phyloP scores from a whole-genome alignment of 2,797 vertebrate genomes.

The Anas bahamensis region DNA sequence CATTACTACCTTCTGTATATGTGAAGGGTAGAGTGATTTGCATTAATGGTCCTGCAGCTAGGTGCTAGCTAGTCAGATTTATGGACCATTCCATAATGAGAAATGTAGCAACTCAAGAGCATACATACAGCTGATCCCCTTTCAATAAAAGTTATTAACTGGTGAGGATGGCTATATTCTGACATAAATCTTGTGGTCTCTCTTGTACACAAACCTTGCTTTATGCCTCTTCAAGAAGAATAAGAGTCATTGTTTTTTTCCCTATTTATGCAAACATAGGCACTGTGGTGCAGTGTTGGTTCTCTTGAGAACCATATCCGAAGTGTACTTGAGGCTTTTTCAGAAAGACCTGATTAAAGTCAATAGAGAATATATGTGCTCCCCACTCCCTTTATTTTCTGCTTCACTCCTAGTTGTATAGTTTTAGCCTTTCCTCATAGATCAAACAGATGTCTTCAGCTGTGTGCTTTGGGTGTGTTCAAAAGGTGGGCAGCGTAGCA shows the following conservation, averaged over 20 bases:
- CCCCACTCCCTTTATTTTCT: not conserved
- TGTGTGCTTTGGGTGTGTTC: not conserved
- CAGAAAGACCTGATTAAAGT: not conserved
- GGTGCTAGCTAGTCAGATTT: not conserved
- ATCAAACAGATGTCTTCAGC: not conserved
- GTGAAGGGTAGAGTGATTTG: not conserved
- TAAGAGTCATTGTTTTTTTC: not conserved
- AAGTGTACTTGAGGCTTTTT: not conserved
- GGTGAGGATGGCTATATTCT: not conserved
- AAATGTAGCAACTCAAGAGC: not conserved
- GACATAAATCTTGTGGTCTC: not conserved
- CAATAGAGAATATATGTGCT: not conserved
- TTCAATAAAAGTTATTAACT: not conserved
- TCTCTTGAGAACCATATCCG: not conserved
- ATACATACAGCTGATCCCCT: not conserved
- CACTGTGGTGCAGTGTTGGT: not conserved
- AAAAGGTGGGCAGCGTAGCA: not conserved
- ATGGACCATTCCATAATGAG: not conserved
- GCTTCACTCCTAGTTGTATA: not conserved
- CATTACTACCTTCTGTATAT: too few relatives aligned
- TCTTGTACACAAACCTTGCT: not conserved
- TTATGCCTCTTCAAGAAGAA: not conserved
- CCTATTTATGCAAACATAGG: not conserved
- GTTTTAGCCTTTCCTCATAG: not conserved
- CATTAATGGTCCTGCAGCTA: not conserved